Evolutionary conservation across 2,888 invertebrate genomes (phyloP), one percentile per base, ranked within the genome.

Genomic region (Epiblema foenella): DNA sequence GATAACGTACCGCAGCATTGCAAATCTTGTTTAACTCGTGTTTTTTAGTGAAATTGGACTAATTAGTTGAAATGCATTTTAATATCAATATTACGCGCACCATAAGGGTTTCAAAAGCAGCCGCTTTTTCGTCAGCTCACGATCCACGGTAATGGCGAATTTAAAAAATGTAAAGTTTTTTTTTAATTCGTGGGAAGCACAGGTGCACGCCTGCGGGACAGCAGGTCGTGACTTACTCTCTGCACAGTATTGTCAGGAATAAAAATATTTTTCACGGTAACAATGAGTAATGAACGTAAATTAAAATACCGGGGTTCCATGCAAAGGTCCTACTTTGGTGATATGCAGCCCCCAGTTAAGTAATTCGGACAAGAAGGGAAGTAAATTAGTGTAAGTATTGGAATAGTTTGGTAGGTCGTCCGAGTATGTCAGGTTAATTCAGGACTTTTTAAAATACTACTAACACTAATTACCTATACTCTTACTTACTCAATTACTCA

Each of bases 191-290:
- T 79, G 79, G 77, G 85, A 79, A 80, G 85, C 90, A 88, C 93
- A 93, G 93, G 91, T 93, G 93, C 87, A 79, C 80, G 88, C 89
- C 91, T 83, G 78, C 84, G 81, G 90, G 89, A 86, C 77, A 71
- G 60, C 46, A 74, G 79, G 86, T 93, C 93, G 93, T 93, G 93
- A 93, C 92, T 93, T 92, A 93, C 89, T 84, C 85, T 77, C 77
- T 80, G 81, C 82, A 76, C 79, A 68, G 72, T 77, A 83, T 89
- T 89, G 87, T 86, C 79, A 76, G 79, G 72, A 74, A 74, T 76
- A 80, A 81, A 77, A 78, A 80, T 84, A 84, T 84, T 85, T 84
- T 60, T 52, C 64, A 69, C 69, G 73, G 63, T 60, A 66, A 57
- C 42, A 85, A 83, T 85, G 85, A 83, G 85, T 81, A 81, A 78